Conservation (phyloP, 2,113 vertebrate species). For the Trichomycterus rosablanca region DNA sequence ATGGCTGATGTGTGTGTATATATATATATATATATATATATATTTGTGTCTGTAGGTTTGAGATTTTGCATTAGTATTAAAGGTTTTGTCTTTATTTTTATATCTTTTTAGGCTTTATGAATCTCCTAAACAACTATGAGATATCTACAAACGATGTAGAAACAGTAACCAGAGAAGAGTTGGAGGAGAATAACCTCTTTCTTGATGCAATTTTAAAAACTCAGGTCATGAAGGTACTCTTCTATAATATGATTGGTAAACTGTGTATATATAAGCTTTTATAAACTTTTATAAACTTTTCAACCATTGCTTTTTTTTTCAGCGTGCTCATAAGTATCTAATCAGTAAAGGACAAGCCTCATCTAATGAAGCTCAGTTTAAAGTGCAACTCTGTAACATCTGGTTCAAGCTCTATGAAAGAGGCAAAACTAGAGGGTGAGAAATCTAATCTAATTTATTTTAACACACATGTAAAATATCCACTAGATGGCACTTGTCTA, state of each 20-base stretch:
- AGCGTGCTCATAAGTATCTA: slow-evolving; percentile 76
- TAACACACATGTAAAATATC: not conserved
- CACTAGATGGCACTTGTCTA: slow-evolving; percentile 9
- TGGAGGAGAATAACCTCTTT: slow-evolving; percentile 67
- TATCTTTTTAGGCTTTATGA: slow-evolving; percentile 79
- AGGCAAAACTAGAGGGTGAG: slow-evolving; percentile 69
- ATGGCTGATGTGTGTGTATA: no score
- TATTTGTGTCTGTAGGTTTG: no score
- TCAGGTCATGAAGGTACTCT: slow-evolving; percentile 74
- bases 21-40: no score
- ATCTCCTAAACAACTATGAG: slow-evolving; percentile 77
- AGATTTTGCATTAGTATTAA: no score
- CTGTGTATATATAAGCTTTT: not conserved
- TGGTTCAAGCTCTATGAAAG: slow-evolving; percentile 82
- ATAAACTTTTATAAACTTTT: not conserved
- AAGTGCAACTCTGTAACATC: slow-evolving; percentile 77
- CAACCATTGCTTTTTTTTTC: slow-evolving; percentile 18
- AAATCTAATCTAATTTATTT: not conserved
- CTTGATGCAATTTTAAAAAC: slow-evolving; percentile 73
- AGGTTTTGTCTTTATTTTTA: no score
- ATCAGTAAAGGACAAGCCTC: slow-evolving; percentile 63
- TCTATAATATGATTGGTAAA: not conserved
- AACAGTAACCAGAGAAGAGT: slow-evolving; percentile 70
- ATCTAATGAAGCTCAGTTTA: slow-evolving; percentile 63
- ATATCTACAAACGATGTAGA: slow-evolving; percentile 66